These are phyloP conservation scores for Tricholaema leucomelas DNA, from an alignment of 2,113 vertebrate genomes.

Conservation along the genomic window DNA sequence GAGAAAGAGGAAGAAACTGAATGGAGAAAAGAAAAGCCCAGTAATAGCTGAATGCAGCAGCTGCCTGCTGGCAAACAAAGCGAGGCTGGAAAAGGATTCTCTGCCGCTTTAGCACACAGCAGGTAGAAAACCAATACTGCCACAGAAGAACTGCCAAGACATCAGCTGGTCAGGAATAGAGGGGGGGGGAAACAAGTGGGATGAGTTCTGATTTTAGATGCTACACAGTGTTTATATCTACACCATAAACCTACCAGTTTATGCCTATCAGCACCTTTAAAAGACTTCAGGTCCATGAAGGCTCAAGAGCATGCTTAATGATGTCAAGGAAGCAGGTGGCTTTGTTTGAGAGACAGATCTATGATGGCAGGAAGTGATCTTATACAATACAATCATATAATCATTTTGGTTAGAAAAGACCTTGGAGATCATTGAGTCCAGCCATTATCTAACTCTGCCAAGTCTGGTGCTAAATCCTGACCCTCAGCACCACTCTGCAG, in stretches of 20 bases:
- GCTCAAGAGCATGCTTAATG: neutral
- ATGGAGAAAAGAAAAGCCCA: neutral
- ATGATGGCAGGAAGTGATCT: neutral
- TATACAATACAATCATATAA: neutral
- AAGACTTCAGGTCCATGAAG: neutral
- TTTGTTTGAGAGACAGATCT: neutral
- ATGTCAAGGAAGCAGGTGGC: neutral
- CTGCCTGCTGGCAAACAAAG: neutral
- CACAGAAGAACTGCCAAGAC: neutral
- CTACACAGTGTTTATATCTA: neutral
- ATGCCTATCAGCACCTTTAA: neutral
- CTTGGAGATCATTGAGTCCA: too few species aligned
- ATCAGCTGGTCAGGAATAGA: neutral
- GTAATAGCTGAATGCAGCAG: neutral
- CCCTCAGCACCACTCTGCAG: too few species aligned
- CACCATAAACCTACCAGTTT: neutral
- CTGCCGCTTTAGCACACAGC: neutral
- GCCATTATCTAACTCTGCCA: too few species aligned
- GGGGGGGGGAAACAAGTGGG: neutral
- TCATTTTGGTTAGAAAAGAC: too few species aligned
- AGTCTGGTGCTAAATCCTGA: too few species aligned
- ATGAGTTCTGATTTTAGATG: neutral
- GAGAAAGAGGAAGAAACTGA: neutral
- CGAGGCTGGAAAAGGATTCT: neutral
- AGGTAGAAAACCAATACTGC: neutral